phyloP scores from a whole-genome alignment of 2,888 invertebrate species.

The Apodemia mormo region DNA sequence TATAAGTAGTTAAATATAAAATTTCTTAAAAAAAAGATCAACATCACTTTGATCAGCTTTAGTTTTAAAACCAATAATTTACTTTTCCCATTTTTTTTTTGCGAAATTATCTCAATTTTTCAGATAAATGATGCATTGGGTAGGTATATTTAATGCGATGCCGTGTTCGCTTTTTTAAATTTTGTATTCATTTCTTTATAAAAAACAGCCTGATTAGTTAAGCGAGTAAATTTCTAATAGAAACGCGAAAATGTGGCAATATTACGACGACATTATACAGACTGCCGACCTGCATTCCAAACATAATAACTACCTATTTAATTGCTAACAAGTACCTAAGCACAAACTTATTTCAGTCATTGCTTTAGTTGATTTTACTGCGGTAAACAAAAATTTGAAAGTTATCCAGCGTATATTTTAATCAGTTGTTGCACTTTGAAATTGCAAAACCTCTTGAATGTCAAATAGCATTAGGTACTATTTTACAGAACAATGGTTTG shows the following conservation, averaged over 20 bases:
- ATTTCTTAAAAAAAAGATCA: too few species aligned
- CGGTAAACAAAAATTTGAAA: slow-evolving; percentile 14
- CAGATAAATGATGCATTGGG: too few species aligned
- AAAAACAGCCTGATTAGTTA: background rate
- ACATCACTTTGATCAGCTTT: too few species aligned
- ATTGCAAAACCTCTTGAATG: slow-evolving; percentile 2
- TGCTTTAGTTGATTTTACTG: slow-evolving; percentile 2
- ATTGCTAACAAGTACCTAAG: background rate
- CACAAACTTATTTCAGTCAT: slow-evolving; percentile 12
- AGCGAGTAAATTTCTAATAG: background rate
- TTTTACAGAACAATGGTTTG: slow-evolving; percentile 3
- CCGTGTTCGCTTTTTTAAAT: too few species aligned
- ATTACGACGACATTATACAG: background rate
- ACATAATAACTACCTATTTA: slow-evolving; percentile 1
- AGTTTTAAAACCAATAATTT: too few species aligned
- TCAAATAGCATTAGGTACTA: background rate
- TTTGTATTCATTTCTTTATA: background rate
- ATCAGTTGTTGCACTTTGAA: background rate
- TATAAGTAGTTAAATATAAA: too few species aligned
- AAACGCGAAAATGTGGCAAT: slow-evolving; percentile 2
- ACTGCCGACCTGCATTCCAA: slow-evolving; percentile 4
- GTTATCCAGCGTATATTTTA: background rate
- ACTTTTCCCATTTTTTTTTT: too few species aligned
- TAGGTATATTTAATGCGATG: too few species aligned
- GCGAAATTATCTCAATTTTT: too few species aligned